Percentiles rank a stretch among this genome's conserved stretches.
These are phyloP conservation scores for Ceramica pisi DNA, from an alignment of 2,888 invertebrate species.

Conservation along the genomic window DNA sequence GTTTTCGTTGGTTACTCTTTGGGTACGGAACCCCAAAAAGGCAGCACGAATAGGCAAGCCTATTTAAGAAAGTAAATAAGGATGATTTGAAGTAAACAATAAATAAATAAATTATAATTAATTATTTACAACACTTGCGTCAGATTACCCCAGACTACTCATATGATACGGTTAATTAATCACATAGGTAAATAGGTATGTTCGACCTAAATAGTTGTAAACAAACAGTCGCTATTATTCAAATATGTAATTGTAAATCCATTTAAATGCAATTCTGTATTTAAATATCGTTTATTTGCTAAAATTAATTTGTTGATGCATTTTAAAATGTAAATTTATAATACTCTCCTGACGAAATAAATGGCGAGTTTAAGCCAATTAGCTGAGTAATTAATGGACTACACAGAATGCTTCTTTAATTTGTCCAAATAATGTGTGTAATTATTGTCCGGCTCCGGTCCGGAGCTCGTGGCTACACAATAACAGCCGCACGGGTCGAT, in stretches of 20 bases:
- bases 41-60: not conserved
- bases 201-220: not conserved
- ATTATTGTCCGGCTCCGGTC: not conserved
- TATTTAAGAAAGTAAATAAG: not conserved
- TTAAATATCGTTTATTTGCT: not conserved
- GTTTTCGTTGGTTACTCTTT: no score
- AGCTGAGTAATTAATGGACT: slow-evolving; percentile 13
- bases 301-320: slow-evolving; percentile 17
- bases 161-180: no score
- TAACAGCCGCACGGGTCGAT: no score
- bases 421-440: slow-evolving; percentile 11
- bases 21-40: no score
- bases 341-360: slow-evolving; percentile 10
- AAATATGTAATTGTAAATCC: not conserved
- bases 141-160: no score
- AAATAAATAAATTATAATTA: no score
- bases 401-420: slow-evolving; percentile 9
- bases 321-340: slow-evolving; percentile 9
- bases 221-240: not conserved
- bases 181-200: no score
- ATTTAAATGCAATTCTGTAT: not conserved
- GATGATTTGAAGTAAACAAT: not conserved
- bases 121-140: no score
- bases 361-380: slow-evolving; percentile 29
- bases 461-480: no score